These are phyloP conservation scores for Chaetura pelagica DNA, from an alignment of 2,113 vertebrate species.

Conservation along the genomic window DNA sequence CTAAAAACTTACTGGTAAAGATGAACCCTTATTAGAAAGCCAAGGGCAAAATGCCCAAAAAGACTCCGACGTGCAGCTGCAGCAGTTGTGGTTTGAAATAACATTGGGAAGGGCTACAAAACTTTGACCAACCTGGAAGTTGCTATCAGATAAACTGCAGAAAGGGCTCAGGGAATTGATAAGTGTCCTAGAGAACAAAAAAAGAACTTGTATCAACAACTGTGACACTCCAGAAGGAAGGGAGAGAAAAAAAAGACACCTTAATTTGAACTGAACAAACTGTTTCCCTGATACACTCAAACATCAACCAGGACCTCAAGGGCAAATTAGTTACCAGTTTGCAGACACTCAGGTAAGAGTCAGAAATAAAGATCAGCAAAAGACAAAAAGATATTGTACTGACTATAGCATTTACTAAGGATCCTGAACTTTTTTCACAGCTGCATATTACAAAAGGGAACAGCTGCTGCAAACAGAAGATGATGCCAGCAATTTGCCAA, in stretches of 20 bases:
- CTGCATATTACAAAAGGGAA: constrained; percentile 46
- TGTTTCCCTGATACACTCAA: constrained; percentile 21
- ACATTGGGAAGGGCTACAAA: constrained; percentile 23
- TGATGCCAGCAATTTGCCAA: constrained; percentile 40
- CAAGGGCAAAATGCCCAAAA: constrained; percentile 52
- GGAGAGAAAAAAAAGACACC: not conserved
- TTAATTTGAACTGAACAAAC: constrained; percentile 14
- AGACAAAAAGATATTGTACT: constrained; percentile 53
- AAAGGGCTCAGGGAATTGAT: constrained; percentile 15
- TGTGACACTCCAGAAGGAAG: not conserved
- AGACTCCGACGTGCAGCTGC: constrained; percentile 26
- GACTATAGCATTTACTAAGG: constrained; percentile 17
- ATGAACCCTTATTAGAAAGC: constrained; percentile 29
- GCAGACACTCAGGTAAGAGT: constrained; percentile 35
- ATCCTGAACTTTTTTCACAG: constrained; percentile 48
- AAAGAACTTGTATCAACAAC: constrained; percentile 41
- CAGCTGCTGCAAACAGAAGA: constrained; percentile 47
- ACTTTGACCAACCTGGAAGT: constrained; percentile 49
- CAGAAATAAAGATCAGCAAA: constrained; percentile 43
- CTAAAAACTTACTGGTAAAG: constrained; percentile 28
- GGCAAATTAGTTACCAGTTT: constrained; percentile 41
- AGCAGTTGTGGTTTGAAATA: constrained; percentile 29
- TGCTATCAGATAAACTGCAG: constrained; percentile 46
- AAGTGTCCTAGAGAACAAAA: not conserved
- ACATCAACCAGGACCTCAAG: constrained; percentile 36